phyloP scores from a whole-genome alignment of 2,113 vertebrate genomes.

The Merops nubicus region DNA sequence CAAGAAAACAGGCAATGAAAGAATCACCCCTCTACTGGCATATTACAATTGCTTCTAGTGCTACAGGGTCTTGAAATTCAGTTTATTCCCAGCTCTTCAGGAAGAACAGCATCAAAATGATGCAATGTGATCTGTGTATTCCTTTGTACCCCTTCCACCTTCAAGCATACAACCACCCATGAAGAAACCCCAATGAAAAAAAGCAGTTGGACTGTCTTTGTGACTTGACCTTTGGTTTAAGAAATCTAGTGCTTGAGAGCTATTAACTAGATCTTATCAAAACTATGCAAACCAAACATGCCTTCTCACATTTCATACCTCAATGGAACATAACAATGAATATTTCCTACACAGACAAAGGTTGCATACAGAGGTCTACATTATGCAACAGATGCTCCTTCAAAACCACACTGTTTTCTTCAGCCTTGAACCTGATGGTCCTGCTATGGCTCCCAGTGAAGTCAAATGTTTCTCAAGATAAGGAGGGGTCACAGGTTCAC shows the following conservation, averaged over 20 bases:
- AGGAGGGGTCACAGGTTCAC: neutral
- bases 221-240: neutral
- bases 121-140: neutral
- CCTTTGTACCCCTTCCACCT: neutral
- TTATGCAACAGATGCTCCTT: neutral
- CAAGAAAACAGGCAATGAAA: neutral
- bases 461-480: neutral
- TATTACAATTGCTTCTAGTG: neutral
- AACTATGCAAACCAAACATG: neutral
- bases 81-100: neutral
- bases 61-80: neutral
- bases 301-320: neutral
- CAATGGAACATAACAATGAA: neutral
- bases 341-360: neutral
- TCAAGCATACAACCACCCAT: neutral
- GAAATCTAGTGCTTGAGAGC: neutral
- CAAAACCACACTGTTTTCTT: neutral
- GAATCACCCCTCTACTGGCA: neutral
- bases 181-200: neutral
- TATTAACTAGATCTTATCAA: neutral
- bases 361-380: neutral
- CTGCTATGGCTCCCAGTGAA: neutral
- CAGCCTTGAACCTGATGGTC: neutral
- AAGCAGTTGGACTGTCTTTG: neutral
- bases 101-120: neutral